phyloP scores from a whole-genome alignment of 2,888 invertebrate genomes.

The Athalia cordata region DNA sequence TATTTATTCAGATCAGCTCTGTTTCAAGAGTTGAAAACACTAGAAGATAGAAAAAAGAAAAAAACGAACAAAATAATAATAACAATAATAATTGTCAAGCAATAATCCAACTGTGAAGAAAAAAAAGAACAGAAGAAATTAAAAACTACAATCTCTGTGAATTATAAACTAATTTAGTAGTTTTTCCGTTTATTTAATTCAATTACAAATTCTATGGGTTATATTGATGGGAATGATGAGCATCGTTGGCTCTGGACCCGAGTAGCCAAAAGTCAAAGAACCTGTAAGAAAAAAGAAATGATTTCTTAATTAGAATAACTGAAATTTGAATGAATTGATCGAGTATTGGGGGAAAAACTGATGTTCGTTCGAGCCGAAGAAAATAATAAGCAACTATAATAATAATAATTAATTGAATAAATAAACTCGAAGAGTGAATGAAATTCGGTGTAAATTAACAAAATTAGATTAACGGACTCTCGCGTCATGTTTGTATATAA shows the following conservation, averaged over 20 bases:
- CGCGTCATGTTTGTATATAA: background rate
- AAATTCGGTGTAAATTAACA: too few relatives aligned
- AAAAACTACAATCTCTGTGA: slow-evolving; percentile 53
- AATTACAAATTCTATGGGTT: background rate
- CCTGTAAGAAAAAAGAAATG: too few relatives aligned
- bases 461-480: too few relatives aligned
- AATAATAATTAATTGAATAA: too few relatives aligned
- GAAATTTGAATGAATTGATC: background rate
- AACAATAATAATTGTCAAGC: slow-evolving; percentile 52
- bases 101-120: slow-evolving; percentile 58
- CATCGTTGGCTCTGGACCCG: too few relatives aligned
- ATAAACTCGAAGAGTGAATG: too few relatives aligned
- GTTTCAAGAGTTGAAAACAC: slow-evolving; percentile 29
- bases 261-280: too few relatives aligned
- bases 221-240: too few relatives aligned
- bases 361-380: too few relatives aligned
- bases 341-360: background rate
- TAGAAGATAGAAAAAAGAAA: background rate
- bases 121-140: slow-evolving; percentile 43
- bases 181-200: background rate
- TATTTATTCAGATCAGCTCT: slow-evolving; percentile 40
- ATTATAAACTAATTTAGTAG: slow-evolving; percentile 23
- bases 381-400: too few relatives aligned
- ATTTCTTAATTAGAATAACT: background rate
- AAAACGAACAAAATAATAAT: background rate